Base-by-base conservation (phyloP, 2,888 invertebrate genomes). In the Chymomyza caudatula region DNA sequence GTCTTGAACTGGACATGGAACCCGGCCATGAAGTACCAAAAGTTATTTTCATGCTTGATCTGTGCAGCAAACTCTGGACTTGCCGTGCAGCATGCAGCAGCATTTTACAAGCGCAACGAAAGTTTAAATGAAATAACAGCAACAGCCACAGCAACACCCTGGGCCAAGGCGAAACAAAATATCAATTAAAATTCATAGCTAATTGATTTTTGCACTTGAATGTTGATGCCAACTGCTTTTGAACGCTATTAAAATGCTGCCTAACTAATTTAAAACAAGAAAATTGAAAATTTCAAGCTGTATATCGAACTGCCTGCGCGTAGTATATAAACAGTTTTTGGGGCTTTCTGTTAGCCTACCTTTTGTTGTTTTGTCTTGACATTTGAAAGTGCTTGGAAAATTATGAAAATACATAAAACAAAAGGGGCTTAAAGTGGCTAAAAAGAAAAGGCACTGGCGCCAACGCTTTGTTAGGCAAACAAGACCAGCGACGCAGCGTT, bases 121-220 rank as follows among this genome's bases (percentile, higher is more conserved):
- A 84, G 73, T 63, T 66, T 64, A 80, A 86, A 83, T 86, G 81
- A 86, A 83, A 84, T 60, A 23, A 29, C 19, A 47, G 44, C 49
- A 23, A 44, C 57, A 23, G 52, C 52, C 11, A 52, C 6, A 76
- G 79, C 80, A 86, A 85, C 80, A 79, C 83, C 47, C 29, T 47
- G 6, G 15, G n/a, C 47, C 47, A 47, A 47, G n/a, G n/a, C 4
- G 29, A 37, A 37, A 37, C 8, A 11, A 11, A 43, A 17, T 15
- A 82, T 88, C 89, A 88, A 88, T 88, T 88, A 88, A 89, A 88
- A 87, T 78, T 87, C 89, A 88, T 87, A 86, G 78, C 89, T 84
- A 88, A 88, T 89, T 83, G 88, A 87, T 87, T 88, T 76, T 78
- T 67, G 72, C 77, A 81, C 77, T 71, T 65, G 37, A 69, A 69